These are phyloP conservation scores for Lophura nycthemera DNA, from an alignment of 2,113 vertebrate species.

Conservation along the genomic window DNA sequence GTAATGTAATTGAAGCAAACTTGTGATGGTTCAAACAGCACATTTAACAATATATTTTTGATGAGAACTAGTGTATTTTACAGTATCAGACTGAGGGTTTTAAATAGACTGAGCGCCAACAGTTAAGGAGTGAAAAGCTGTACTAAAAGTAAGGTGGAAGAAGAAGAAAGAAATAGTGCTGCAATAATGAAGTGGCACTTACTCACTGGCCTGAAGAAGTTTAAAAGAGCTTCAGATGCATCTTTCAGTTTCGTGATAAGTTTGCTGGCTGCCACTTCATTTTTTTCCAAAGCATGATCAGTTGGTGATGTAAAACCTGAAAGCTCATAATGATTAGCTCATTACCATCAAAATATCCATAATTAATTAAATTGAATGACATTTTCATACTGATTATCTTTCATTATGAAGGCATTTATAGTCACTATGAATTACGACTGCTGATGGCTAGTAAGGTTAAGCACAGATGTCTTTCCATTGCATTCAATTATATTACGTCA, in stretches of 20 bases:
- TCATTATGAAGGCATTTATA: conserved; percentile 50
- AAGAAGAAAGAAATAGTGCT: not conserved
- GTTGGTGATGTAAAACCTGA: not conserved
- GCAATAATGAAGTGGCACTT: conserved; percentile 48
- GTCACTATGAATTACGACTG: conserved; percentile 23
- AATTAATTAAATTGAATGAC: conserved; percentile 61
- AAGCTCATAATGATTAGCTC: conserved; percentile 41
- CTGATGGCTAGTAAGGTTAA: conserved; percentile 54
- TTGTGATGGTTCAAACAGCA: not conserved
- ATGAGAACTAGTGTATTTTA: not conserved
- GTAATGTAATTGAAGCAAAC: not conserved
- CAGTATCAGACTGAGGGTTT: not conserved
- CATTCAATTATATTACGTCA: conserved; percentile 29
- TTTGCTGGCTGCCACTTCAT: not conserved
- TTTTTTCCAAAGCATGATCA: not conserved
- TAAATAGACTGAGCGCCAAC: not conserved
- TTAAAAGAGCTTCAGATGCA: rapidly evolving
- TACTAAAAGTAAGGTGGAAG: not conserved
- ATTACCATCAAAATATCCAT: conserved; percentile 44
- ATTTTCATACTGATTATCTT: conserved; percentile 45
- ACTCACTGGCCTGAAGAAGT: conserved; percentile 76
- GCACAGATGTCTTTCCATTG: conserved; percentile 18
- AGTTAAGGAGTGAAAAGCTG: not conserved
- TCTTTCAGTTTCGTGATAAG: not conserved
- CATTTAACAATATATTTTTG: not conserved